Conservation (phyloP, 2,113 vertebrate species). For the Notiomystis cincta region DNA sequence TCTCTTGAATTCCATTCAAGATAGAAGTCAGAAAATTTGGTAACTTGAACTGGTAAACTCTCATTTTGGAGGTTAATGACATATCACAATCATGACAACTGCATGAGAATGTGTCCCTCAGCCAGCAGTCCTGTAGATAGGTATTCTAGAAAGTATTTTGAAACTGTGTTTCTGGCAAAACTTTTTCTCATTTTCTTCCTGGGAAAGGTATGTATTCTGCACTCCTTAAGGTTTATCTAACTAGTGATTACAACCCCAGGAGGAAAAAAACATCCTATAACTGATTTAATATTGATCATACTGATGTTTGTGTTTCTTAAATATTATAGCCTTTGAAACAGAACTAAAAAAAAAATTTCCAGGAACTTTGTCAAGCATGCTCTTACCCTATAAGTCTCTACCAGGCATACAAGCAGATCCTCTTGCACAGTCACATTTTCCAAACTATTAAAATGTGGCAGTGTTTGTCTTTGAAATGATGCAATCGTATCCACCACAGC, state of each 20-base stretch:
- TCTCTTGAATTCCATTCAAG: background rate
- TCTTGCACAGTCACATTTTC: background rate
- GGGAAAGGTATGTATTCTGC: background rate
- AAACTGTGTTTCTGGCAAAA: background rate
- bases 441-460: background rate
- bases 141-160: background rate
- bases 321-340: background rate
- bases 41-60: background rate
- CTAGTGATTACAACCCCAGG: background rate
- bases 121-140: background rate
- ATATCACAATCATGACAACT: background rate
- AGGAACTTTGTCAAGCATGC: background rate
- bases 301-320: background rate
- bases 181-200: background rate
- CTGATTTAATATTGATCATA: background rate
- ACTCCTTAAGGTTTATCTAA: background rate
- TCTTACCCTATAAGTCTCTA: background rate
- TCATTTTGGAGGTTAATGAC: background rate
- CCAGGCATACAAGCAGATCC: background rate
- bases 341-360: background rate
- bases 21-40: background rate
- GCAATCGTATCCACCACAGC: background rate
- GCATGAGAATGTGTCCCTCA: conserved; percentile 5
- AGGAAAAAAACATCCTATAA: background rate
- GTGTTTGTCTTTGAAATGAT: background rate